These are phyloP conservation scores for Toxostoma redivivum DNA, from an alignment of 2,113 vertebrate species.

Conservation along the genomic window DNA sequence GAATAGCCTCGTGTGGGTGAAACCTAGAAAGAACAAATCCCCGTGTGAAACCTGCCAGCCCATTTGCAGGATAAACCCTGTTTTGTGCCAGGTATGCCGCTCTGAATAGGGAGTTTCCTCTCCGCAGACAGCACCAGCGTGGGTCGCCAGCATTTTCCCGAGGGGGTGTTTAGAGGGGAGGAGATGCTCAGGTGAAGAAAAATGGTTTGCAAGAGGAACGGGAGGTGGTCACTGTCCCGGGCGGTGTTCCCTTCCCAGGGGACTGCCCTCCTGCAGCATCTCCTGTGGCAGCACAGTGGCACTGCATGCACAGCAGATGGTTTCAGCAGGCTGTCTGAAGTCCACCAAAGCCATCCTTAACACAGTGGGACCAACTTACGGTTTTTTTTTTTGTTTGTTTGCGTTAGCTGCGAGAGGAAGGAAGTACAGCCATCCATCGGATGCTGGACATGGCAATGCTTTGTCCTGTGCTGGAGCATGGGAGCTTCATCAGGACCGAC, in stretches of 20 bases:
- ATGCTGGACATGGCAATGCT: accelerated
- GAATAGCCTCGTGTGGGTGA: background rate
- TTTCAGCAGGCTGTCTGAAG: background rate
- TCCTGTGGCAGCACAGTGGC: background rate
- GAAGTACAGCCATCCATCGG: background rate
- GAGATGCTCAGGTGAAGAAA: accelerated
- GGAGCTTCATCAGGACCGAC: background rate
- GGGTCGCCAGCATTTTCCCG: background rate
- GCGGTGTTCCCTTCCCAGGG: background rate
- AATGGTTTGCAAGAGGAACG: background rate
- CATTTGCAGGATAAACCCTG: background rate
- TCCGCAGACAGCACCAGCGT: accelerated
- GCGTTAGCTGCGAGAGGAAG: background rate
- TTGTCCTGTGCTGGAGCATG: background rate
- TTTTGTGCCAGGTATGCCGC: accelerated
- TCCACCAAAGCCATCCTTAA: background rate
- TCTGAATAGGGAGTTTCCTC: background rate
- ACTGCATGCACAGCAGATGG: accelerated
- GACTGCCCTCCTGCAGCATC: background rate
- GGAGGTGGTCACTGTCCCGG: background rate
- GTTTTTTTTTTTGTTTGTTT: background rate
- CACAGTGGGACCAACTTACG: background rate
- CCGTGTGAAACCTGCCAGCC: background rate
- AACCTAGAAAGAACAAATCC: background rate
- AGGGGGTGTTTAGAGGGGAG: background rate